Evolutionary conservation across 2,113 vertebrate species (phyloP), one percentile per base, ranked within the genome.

Genomic region (Microcebus tavaratra): DNA sequence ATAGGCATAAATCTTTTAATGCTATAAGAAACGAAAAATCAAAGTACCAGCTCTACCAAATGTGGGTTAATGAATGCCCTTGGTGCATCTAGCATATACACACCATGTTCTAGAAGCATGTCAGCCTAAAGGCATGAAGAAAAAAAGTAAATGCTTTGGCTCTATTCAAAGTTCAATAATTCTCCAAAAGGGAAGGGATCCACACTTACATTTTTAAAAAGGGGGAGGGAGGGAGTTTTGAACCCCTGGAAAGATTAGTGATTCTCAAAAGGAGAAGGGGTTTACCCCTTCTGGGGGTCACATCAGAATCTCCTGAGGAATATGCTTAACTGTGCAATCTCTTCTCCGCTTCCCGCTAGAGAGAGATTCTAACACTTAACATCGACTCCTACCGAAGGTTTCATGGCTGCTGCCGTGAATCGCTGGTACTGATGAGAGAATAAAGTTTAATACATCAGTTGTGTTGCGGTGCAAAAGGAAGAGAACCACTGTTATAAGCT

Each of bases 131-230:
- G 61, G 12, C 29, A 45, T 68, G 13, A 90, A 88, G 25, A 75
- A 94, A 73, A 50, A 70, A 42, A 42, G 48, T 4, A 57, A 23
- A 25, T 34, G 86, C 13, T 63, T 82, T 65, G 13, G 70, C 59
- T 91, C 93, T 63, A 73, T 85, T 91, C 34, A 89, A 94, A 94
- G 55, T 67, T 39, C 11, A 65, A 25, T 87, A 36, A 86, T 68
- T 96, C 61, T 90, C 82, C 45, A 72, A 87, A 48, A 11, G 6
- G 34, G 15, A 39, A 2, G 5, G 23, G 61, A 63, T 63, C 61
- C 61, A 63, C 3, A 29, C 10, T 27, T 63, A 11, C 61, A 63
- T 63, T 63, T 27, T 29, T 13, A 63, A 63, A 63, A 63, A 29
- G 11, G 1, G 2, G 7, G 59, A 27, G 59, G 61, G 9, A 39